phyloP scores from a whole-genome alignment of 2,797 vertebrate genomes.

The Coregonus suidteri region DNA sequence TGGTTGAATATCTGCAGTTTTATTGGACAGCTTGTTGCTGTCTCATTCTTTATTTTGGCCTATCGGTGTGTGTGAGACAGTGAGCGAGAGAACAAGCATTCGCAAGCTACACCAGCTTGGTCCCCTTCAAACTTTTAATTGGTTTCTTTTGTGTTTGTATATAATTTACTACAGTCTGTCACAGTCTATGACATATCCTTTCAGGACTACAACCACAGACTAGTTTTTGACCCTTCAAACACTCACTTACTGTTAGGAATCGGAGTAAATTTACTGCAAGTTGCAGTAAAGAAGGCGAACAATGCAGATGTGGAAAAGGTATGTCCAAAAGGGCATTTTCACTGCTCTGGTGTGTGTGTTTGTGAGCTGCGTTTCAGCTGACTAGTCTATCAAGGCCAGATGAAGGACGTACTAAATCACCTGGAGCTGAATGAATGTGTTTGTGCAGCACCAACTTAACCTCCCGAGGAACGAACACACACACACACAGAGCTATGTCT shows the following conservation, averaged over 20 bases:
- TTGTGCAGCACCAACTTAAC: neutral
- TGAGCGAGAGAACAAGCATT: no score
- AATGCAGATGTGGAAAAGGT: no score
- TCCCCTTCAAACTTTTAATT: no score
- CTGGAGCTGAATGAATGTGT: neutral
- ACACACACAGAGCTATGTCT: neutral
- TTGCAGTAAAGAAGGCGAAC: neutral
- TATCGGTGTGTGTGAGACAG: no score
- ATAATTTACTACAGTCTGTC: no score
- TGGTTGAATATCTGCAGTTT: no score
- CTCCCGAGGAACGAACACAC: neutral
- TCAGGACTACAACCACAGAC: neutral
- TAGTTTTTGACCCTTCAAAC: neutral
- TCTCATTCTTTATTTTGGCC: no score
- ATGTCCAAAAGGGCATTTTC: neutral
- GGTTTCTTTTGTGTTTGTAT: no score
- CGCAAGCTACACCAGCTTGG: no score
- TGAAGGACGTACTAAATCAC: conserved; percentile 17
- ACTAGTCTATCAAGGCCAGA: conserved; percentile 7
- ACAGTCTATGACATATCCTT: no score
- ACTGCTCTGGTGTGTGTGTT: neutral
- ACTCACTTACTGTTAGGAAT: neutral
- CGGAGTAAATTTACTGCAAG: neutral
- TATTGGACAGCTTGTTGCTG: no score
- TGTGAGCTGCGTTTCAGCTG: neutral